Base-by-base conservation (phyloP, 1,140 invertebrate species). In the Solen grandis region DNA sequence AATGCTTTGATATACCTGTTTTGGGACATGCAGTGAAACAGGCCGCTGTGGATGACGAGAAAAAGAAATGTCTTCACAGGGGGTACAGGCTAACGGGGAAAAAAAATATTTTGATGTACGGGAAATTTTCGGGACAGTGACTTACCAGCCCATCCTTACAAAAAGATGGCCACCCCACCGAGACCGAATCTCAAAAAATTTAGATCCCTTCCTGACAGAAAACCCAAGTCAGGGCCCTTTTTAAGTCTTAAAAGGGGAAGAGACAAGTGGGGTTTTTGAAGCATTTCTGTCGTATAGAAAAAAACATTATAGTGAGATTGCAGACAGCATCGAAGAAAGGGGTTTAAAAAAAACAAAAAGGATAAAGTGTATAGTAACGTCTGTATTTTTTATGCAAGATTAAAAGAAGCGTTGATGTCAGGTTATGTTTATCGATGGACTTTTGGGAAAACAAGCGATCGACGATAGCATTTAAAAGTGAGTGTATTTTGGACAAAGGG, bases 41-140 rank as follows among this genome's bases (percentile, higher is more conserved):
- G n/a, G 59, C 59, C 2, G 2, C 22, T n/a, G 13, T 60, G n/a
- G 46, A 50, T n/a, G 66, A 69, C 35, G 66, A 69, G 13, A n/a
- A n/a, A 69, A 50, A 69, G 66, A 69, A 54, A 54, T 41, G 31
- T 35, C 55, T 8, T 41, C 66, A 54, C 31, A 52, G 5, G 63
- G 36, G 31, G 14, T 66, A 10, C 63, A 66, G 50, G 27, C 14
- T 38, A 29, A 66, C 36, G 33, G 41, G 5, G 36, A 41, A 27
- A 41, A 66, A 3, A 29, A 46, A n/a, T n/a, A n/a, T n/a, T 36
- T 66, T n/a, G 38, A 66, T 29, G 63, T 25, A 4, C 3, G 41
- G 16, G 38, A 46, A 10, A n/a, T n/a, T 66, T 66, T 29, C 16
- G 50, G 19, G 63, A 66, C 3, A 66, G 63, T 46, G 63, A 66